Evolutionary conservation across 2,888 invertebrate genomes (phyloP), one percentile per base, ranked within the genome.

Genomic region (Uropetala carovei): DNA sequence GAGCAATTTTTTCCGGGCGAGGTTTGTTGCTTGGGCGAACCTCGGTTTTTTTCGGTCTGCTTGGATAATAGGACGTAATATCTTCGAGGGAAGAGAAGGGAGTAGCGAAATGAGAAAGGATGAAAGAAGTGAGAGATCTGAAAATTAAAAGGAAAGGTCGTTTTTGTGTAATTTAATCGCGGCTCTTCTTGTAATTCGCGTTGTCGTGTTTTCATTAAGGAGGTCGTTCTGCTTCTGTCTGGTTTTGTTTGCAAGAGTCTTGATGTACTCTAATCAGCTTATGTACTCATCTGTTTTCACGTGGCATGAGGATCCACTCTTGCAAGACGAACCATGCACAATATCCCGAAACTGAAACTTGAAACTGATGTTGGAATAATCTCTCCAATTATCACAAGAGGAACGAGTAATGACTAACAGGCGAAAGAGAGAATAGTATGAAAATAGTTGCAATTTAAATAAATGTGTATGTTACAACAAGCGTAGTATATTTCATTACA

Each of bases 221-320:
- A 22, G 68, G 9, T n/a, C 4, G 27, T 43, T 22, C 75, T 22
- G 75, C 75, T 27, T 75, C n/a, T 27, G 27, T 27, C 75, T 27
- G 75, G 43, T 43, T 43, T 75, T 75, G 68, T n/a, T 22, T 10
- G 22, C 68, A 18, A 22, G 22, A 75, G 13, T 75, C 75, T 75
- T 75, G 75, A 13, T 22, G 27, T 27, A 75, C 75, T 22, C 75
- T 75, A 75, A 75, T 75, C 75, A 27, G 75, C 75, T 75, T 75
- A 75, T 27, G 27, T 22, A 27, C 22, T 75, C 27, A 75, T 75
- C 75, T 75, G 43, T 43, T 43, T 75, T 75, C 75, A 22, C 27
- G 27, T 10, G 22, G 13, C 22, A 75, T 27, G 75, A 75, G 75
- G 75, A 22, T 22, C 13, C 75, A 75, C 22, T 75, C 75, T 43